These are phyloP conservation scores for Plestiodon gilberti DNA, from an alignment of 2,113 vertebrate species.

Conservation along the genomic window DNA sequence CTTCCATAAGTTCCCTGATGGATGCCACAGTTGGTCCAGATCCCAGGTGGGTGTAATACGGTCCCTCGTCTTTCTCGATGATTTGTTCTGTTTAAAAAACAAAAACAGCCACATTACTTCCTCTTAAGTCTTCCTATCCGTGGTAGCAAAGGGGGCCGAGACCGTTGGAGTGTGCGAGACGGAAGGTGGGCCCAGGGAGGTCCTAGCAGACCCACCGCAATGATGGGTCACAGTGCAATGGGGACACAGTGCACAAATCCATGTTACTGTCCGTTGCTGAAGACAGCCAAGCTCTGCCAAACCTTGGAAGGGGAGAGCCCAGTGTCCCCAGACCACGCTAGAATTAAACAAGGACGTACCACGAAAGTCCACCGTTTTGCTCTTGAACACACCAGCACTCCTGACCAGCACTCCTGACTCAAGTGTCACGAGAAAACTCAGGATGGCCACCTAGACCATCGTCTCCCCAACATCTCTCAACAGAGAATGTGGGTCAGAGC, in stretches of 20 bases:
- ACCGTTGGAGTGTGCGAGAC: neutral
- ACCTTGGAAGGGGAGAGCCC: neutral
- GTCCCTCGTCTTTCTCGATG: slow-evolving; percentile 96
- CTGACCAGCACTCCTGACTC: too few species aligned
- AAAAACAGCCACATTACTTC: neutral
- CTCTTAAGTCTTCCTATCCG: neutral
- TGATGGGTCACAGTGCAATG: neutral
- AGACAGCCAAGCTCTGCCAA: neutral
- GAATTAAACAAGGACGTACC: too few species aligned
- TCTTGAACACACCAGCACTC: too few species aligned
- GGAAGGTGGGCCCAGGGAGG: neutral
- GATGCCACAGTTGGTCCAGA: slow-evolving; percentile 93
- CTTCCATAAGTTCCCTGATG: slow-evolving; percentile 94
- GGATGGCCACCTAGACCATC: too few species aligned
- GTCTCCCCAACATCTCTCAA: too few species aligned
- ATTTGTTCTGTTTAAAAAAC: slow-evolving; percentile 86
- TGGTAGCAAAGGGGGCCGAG: neutral
- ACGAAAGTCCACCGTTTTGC: too few species aligned
- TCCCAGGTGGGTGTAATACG: slow-evolving; percentile 97
- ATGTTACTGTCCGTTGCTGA: neutral
- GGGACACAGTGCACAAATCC: neutral
- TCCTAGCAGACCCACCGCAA: neutral
- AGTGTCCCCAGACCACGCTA: too few species aligned
- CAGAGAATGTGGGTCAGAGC: too few species aligned
- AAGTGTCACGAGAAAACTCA: too few species aligned